Conservation (phyloP, 64 coral and sea anemone genomes). For the Orbicella faveolata region DNA sequence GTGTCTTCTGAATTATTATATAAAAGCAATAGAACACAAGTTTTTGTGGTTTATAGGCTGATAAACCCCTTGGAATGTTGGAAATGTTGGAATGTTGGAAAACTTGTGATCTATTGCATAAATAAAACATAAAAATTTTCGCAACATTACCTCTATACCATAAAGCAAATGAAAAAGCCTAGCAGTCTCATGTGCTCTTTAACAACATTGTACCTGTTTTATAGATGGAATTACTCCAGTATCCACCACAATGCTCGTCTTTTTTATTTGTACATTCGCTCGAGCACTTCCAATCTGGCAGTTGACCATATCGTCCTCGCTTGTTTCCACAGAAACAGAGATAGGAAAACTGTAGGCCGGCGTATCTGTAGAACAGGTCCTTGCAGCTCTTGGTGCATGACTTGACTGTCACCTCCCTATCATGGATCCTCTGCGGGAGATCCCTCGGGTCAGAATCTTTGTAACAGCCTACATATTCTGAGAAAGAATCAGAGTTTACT, state of each 20-base stretch:
- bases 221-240: conserved; percentile 92
- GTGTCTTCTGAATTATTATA: too few species aligned
- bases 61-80: too few species aligned
- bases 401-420: conserved; percentile 59
- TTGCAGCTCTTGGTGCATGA: conserved; percentile 81
- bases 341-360: conserved; percentile 90
- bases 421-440: conserved; percentile 80
- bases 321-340: conserved; percentile 96
- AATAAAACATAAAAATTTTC: too few species aligned
- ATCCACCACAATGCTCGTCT: conserved; percentile 85
- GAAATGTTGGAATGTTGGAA: too few species aligned
- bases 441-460: conserved; percentile 94
- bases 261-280: conserved; percentile 65
- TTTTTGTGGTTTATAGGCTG: too few species aligned
- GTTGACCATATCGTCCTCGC: conserved; percentile 78
- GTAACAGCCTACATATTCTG: conserved; percentile 80
- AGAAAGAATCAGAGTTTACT: neutral
- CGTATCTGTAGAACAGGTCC: conserved; percentile 79
- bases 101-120: too few species aligned
- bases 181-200: too few species aligned
- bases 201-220: conserved; percentile 64
- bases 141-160: too few species aligned
- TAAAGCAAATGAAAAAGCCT: too few species aligned
- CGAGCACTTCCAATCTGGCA: conserved; percentile 79
- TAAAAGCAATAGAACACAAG: too few species aligned